Percentiles rank a stretch among this genome's conserved stretches.
These are phyloP conservation scores for Pseudoatta argentina DNA, from an alignment of 1,140 invertebrate genomes.

Conservation along the genomic window DNA sequence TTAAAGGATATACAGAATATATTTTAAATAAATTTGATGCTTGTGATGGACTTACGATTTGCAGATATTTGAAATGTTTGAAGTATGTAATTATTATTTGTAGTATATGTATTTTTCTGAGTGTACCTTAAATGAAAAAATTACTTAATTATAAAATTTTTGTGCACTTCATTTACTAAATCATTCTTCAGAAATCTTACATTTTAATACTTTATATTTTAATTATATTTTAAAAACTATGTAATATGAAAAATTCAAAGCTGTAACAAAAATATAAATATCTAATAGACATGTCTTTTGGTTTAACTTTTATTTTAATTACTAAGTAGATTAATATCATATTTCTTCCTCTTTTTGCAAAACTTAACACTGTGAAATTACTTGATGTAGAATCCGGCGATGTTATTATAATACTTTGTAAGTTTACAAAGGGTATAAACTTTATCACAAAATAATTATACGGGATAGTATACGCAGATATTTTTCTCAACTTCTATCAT, in stretches of 20 bases:
- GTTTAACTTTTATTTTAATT: conserved; percentile 2
- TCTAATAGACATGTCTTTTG: background rate
- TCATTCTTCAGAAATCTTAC: background rate
- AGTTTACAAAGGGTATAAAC: conserved; percentile 19
- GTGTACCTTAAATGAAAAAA: too few species aligned
- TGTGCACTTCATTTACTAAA: background rate
- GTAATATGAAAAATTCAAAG: background rate
- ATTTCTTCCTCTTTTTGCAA: background rate
- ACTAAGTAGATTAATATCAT: background rate
- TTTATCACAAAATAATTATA: conserved; percentile 12
- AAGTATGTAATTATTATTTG: too few species aligned
- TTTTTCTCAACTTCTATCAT: conserved; percentile 8
- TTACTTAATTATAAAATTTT: too few species aligned
- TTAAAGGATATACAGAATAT: too few species aligned
- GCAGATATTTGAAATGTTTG: too few species aligned
- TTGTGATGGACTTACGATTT: too few species aligned
- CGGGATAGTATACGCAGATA: background rate
- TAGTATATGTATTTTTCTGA: too few species aligned
- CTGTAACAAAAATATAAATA: background rate
- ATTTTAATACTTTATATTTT: background rate
- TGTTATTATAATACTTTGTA: background rate
- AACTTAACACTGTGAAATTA: conserved; percentile 1
- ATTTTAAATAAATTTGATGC: too few species aligned
- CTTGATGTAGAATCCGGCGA: background rate
- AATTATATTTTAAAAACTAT: background rate